phyloP scores from a whole-genome alignment of 2,797 vertebrate genomes.

The Sebastes nivosus region DNA sequence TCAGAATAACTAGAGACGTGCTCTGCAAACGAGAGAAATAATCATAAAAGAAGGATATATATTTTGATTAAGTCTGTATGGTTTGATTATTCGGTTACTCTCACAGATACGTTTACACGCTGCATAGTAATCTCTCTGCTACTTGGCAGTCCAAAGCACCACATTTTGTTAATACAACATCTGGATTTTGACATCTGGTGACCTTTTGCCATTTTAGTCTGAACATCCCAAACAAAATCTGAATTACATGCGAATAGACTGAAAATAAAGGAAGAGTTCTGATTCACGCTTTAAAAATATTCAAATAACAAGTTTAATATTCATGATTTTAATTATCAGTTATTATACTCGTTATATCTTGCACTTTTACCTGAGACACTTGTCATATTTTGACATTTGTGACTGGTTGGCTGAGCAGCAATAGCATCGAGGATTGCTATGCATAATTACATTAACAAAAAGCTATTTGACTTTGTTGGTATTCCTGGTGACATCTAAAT shows the following conservation, averaged over 20 bases:
- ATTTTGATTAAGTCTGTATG: not conserved
- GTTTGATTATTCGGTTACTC: not conserved
- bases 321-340: not conserved
- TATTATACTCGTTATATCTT: not conserved
- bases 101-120: not conserved
- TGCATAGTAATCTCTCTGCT: not conserved
- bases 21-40: too few relatives aligned
- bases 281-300: not conserved
- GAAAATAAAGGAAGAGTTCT: not conserved
- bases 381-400: not conserved
- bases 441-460: not conserved
- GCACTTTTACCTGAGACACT: not conserved
- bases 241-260: not conserved
- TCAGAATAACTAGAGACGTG: too few relatives aligned
- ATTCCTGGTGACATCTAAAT: not conserved
- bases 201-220: not conserved
- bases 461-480: not conserved
- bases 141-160: not conserved
- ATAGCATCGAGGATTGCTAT: not conserved
- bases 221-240: not conserved
- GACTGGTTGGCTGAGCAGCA: not conserved
- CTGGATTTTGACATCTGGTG: conserved; percentile 5
- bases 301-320: not conserved
- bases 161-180: not conserved
- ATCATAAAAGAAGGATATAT: not conserved